A percentile compares a stretch with the other conserved stretches of the same genome.
These are phyloP conservation scores for Plestiodon gilberti DNA, from an alignment of 2,113 vertebrate species.

Conservation along the genomic window DNA sequence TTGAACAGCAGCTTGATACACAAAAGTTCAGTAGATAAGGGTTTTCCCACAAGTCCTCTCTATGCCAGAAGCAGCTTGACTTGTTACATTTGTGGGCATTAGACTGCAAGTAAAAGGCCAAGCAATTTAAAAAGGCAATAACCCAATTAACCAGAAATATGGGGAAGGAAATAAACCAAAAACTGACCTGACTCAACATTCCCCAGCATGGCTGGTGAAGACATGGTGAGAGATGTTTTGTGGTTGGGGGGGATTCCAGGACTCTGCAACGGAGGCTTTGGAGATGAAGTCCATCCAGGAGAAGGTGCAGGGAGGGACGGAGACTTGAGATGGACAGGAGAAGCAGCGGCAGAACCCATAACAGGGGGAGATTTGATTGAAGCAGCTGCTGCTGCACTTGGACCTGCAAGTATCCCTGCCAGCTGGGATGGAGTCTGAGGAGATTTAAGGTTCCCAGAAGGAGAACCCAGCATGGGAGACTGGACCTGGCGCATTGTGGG, in stretches of 20 bases:
- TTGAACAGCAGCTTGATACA: not conserved
- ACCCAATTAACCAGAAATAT: not conserved
- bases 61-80: not conserved
- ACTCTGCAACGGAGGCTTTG: constrained; percentile 97
- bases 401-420: constrained; percentile 93
- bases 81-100: not conserved
- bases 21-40: not conserved
- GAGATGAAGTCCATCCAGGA: constrained; percentile 97
- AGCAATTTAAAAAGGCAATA: not conserved
- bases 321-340: constrained; percentile 98
- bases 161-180: fast-evolving
- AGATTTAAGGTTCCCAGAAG: constrained; percentile 97
- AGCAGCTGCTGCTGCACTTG: constrained; percentile 87
- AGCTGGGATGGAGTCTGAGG: constrained; percentile 98
- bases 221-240: constrained; percentile 92
- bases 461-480: constrained; percentile 97
- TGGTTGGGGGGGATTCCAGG: constrained; percentile 93
- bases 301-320: constrained; percentile 97
- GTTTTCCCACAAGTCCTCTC: not conserved
- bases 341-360: constrained; percentile 97
- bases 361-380: constrained; percentile 98
- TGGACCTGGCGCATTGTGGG: constrained; percentile 97
- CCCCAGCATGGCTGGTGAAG: constrained; percentile 96
- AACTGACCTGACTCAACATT: constrained; percentile 90
- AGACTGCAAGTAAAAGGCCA: not conserved